Conservation (phyloP, 2,888 invertebrate species). For the Pterobdella sp. region DNA sequence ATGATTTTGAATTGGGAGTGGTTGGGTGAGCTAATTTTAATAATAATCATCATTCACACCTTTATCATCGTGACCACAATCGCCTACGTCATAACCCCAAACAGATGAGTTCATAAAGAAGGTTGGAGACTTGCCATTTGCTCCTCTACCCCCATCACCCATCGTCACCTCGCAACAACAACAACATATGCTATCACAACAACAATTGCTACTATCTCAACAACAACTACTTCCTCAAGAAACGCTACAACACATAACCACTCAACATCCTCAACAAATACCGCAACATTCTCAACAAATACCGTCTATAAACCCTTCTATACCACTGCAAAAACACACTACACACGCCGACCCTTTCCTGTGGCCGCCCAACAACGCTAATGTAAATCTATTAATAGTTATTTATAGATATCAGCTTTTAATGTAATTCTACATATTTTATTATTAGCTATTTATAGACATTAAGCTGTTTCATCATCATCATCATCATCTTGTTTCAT, state of each 20-base stretch:
- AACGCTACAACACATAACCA: not conserved
- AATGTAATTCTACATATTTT: too few relatives aligned
- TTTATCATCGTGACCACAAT: not conserved
- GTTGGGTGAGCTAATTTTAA: not conserved
- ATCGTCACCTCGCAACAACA: not conserved
- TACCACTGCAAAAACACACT: not conserved
- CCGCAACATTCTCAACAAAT: not conserved
- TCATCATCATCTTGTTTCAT: too few relatives aligned
- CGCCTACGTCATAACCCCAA: not conserved
- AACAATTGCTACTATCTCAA: not conserved
- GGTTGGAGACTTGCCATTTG: slow-evolving; percentile 11
- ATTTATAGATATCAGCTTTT: not conserved
- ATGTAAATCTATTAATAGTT: not conserved
- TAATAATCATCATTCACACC: not conserved
- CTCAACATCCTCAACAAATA: not conserved
- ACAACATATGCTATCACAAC: not conserved
- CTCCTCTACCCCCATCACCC: not conserved
- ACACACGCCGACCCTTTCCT: not conserved
- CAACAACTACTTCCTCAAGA: not conserved
- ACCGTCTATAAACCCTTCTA: not conserved
- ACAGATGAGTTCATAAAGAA: slow-evolving; percentile 19
- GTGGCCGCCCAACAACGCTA: not conserved
- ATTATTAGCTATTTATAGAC: too few relatives aligned
- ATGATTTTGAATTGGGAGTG: too few relatives aligned
- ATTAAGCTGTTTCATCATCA: too few relatives aligned